Base-by-base conservation (phyloP, 2,888 invertebrate genomes). In the Prionchulus punctatus region DNA sequence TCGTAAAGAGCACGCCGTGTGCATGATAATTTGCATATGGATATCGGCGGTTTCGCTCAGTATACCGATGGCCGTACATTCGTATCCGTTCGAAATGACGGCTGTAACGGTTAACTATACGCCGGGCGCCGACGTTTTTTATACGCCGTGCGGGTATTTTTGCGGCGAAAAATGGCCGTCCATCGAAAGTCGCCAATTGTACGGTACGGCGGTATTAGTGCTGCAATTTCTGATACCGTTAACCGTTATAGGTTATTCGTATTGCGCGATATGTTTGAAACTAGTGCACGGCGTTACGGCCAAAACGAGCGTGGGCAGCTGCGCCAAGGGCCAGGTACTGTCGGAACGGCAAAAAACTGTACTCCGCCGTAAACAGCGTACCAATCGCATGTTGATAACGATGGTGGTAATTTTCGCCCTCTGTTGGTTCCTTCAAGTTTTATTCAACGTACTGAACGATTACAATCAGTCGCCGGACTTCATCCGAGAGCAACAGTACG, bases 331-430 rank as follows among this genome's bases (percentile, higher is more conserved):
- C 12, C 12, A 7, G 4, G 23, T 4, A 12, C 12, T 7, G 4
- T 12, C 27, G 50, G 3, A 3, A 30, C 25, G 49, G 66, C 91
- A 92, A 70, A 89, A 90, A 69, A 80, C 83, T 25, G 92, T 91
- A 68, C 80, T 89, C 53, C 84, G 85, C 65, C 78, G 91, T 56
- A 91, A 91, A 69, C 79, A 84, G 55, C 79, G 89, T 49, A 92
- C 92, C 7, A 94, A 94, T 73, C 81, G 88, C 62, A 94, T 94
- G 94, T 75, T 96, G 58, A 90, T 94, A 59, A 85, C 89, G 1
- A 94, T 94, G 92, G 92, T 54, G 12, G n/a, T 54, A 4, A 26
- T 54, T 4, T 54, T 54, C 21, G 54, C 23, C 3, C 28, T 49
- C 28, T 49, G 50, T 23, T 28, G 50, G 50, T 26, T 30, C 3